Evolutionary conservation across 2,888 invertebrate species (phyloP), one percentile per base, ranked within the genome.

Genomic region (Pharmacophagus antenor): DNA sequence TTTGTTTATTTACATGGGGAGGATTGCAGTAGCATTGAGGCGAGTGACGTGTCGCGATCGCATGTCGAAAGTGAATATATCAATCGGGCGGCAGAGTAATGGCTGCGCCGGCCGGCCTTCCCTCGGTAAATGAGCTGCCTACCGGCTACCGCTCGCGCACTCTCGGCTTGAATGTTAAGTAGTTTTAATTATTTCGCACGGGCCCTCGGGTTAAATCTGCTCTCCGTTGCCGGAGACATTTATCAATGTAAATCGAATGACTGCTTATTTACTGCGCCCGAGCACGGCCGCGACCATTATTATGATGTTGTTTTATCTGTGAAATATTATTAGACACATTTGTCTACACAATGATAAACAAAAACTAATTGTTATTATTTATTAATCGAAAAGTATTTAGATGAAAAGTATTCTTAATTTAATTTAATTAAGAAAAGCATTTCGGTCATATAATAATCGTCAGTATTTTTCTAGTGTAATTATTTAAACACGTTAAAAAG

Each of bases 181-280:
- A 88, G 86, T 86, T 88, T 89, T 87, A 88, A 89, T 88, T 87
- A 89, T 87, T 85, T 85, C 77, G 81, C 82, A 76, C 77, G 73
- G 74, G 83, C 85, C 84, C 70, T 73, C 76, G 76, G 84, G 80
- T 82, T 73, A 71, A 73, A 71, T 73, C 69, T 69, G 75, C 70
- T 70, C 70, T 70, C 75, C 67, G 70, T 71, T 73, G 76, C 76
- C 71, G 74, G 72, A 73, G 76, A 74, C 80, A 80, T 85, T 82
- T 78, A 85, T 86, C 82, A 85, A 76, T 67, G 70, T 63, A 66
- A 65, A 68, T 67, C 70, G 68, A 69, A 68, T 69, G 72, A 67
- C 69, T 63, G 69, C 71, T 71, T 73, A 73, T 77, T 74, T 73
- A 71, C 68, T 68, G 67, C 66, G 56, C 64, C 61, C 70, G 64